These are phyloP conservation scores for Fopius arisanus DNA, from an alignment of 1,140 invertebrate genomes.

Conservation along the genomic window DNA sequence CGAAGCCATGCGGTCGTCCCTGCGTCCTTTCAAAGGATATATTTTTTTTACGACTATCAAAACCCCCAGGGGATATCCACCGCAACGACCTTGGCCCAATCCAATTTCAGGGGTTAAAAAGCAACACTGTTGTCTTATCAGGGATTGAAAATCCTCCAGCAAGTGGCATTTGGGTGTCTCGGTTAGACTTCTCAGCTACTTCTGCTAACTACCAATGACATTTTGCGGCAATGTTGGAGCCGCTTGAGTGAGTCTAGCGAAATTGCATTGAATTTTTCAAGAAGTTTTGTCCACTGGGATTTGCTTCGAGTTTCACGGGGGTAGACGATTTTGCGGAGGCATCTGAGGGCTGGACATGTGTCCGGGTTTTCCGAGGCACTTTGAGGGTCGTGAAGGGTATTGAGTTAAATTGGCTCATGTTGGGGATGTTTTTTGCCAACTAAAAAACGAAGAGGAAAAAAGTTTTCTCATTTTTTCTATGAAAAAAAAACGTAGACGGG, in stretches of 20 bases:
- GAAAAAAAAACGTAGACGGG: too few relatives aligned
- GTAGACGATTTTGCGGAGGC: too few relatives aligned
- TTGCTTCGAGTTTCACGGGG: too few relatives aligned
- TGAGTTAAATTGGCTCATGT: too few relatives aligned
- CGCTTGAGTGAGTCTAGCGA: neutral
- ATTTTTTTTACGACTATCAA: neutral
- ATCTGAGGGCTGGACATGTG: too few relatives aligned
- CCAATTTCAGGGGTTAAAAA: neutral
- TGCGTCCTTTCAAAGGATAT: neutral
- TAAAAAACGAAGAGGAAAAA: too few relatives aligned
- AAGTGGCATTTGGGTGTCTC: neutral
- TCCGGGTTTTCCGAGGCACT: too few relatives aligned
- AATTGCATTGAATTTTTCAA: neutral
- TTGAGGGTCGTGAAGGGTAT: too few relatives aligned
- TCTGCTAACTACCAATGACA: neutral
- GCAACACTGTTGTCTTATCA: neutral
- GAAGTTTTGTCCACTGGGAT: too few relatives aligned
- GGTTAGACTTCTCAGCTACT: neutral
- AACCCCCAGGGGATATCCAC: neutral
- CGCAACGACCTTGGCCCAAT: neutral
- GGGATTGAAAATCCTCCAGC: neutral
- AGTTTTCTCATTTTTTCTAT: too few relatives aligned
- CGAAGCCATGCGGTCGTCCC: conserved; percentile 6
- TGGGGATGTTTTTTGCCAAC: too few relatives aligned
- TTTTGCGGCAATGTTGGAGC: neutral